phyloP scores from a whole-genome alignment of 2,888 invertebrate genomes.

The Acanthosoma haemorrhoidale region DNA sequence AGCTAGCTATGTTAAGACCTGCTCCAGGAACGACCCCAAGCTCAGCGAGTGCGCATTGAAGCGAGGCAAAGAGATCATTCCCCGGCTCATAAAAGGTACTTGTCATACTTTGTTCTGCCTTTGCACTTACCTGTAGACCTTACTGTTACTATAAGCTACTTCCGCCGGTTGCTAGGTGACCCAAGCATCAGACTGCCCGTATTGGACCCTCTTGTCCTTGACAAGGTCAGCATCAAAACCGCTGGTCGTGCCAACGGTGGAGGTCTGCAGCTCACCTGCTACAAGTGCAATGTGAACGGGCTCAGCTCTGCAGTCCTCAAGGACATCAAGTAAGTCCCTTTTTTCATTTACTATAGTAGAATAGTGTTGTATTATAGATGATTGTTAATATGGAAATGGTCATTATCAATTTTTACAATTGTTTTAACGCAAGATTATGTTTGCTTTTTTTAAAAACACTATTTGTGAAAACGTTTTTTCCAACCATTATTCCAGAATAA shows the following conservation, averaged over 20 bases:
- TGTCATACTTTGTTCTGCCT: too few species aligned
- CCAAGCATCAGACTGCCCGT: conserved; percentile 51
- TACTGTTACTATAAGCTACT: too few species aligned
- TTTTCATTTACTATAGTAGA: neutral
- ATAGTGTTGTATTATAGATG: too few species aligned
- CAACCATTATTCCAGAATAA: too few species aligned
- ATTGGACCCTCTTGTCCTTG: conserved; percentile 51
- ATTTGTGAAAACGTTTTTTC: too few species aligned
- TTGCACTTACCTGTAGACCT: too few species aligned
- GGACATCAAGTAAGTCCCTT: conserved; percentile 36
- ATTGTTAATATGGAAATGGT: too few species aligned
- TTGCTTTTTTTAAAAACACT: too few species aligned
- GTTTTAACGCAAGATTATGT: too few species aligned
- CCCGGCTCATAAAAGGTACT: conserved; percentile 38
- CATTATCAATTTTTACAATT: too few species aligned
- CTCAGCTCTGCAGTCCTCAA: conserved; percentile 41
- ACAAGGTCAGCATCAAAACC: conserved; percentile 49
- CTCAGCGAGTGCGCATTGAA: conserved; percentile 40
- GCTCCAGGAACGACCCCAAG: conserved; percentile 49
- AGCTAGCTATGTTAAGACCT: conserved; percentile 52
- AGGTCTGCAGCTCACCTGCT: conserved; percentile 49
- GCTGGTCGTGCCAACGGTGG: conserved; percentile 41
- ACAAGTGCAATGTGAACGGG: conserved; percentile 51
- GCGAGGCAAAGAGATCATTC: conserved; percentile 37
- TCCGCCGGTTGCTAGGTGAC: conserved; percentile 39